Evolutionary conservation across 2,888 invertebrate species (phyloP).

Genomic region (Thymelicus acteon): DNA sequence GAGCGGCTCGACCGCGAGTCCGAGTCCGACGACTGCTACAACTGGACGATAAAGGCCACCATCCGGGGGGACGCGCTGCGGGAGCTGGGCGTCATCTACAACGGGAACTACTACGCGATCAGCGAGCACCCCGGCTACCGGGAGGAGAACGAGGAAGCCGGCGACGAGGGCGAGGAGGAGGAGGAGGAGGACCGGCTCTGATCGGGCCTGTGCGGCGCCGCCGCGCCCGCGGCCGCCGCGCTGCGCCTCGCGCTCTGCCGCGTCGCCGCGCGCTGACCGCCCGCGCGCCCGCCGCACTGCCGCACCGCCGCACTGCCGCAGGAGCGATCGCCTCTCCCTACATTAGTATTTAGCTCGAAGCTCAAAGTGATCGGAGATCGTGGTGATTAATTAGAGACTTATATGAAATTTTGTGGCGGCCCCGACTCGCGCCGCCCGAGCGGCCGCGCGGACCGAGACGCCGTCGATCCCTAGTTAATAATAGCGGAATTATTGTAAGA

Average conservation of each 20-base stretch:
- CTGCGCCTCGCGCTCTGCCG: conserved; percentile 74
- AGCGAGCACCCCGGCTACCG: conserved; percentile 97
- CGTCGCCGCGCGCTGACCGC: conserved; percentile 62
- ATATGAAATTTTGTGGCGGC: conserved; percentile 67
- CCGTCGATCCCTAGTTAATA: conserved; percentile 69
- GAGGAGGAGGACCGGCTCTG: conserved; percentile 90
- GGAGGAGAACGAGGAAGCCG: conserved; percentile 94
- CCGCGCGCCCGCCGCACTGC: conserved; percentile 42
- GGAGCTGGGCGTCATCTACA: conserved; percentile 96
- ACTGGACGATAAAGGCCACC: conserved; percentile 98
- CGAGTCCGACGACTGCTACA: conserved; percentile 97
- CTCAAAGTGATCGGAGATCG: conserved; percentile 52
- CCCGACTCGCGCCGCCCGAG: conserved; percentile 51
- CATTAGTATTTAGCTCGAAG: conserved; percentile 40
- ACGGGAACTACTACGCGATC: conserved; percentile 97
- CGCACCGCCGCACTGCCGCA: conserved; percentile 39
- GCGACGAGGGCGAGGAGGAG: conserved; percentile 93
- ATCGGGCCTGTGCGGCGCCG: conserved; percentile 84
- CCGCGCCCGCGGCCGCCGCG: conserved; percentile 76
- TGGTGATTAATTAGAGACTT: conserved; percentile 71
- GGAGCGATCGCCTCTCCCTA: conserved; percentile 13
- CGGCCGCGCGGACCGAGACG: conserved; percentile 50
- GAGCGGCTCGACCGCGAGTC: conserved; percentile 96
- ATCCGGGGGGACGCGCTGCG: conserved; percentile 95
- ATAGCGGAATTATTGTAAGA: conserved; percentile 79